These are phyloP conservation scores for Phylloscopus trochiloides DNA, from an alignment of 2,113 vertebrate species.

Conservation along the genomic window DNA sequence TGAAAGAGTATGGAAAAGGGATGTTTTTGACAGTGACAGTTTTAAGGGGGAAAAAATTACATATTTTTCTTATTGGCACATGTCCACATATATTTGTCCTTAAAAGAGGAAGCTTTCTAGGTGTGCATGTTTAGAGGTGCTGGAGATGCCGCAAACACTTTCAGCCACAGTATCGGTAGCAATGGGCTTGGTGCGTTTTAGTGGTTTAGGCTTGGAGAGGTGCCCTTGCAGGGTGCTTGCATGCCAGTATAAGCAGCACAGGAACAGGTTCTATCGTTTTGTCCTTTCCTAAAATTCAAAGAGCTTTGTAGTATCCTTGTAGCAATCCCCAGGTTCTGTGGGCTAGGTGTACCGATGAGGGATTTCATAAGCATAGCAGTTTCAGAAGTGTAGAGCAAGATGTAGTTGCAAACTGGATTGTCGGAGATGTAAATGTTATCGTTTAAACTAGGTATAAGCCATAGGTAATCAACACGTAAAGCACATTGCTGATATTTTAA, in stretches of 20 bases:
- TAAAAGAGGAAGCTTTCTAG: background rate
- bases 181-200: background rate
- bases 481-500: background rate
- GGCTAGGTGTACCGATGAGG: fast-evolving
- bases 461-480: background rate
- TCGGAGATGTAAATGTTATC: background rate
- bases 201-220: background rate
- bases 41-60: background rate
- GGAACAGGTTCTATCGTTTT: background rate
- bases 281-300: background rate
- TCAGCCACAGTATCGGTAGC: background rate
- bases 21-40: background rate
- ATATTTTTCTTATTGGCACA: background rate
- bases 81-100: background rate
- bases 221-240: background rate
- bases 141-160: background rate
- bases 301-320: background rate
- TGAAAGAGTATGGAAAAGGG: background rate
- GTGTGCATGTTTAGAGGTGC: background rate
- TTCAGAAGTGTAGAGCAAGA: background rate
- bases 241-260: background rate
- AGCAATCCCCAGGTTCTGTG: background rate
- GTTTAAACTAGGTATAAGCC: background rate
- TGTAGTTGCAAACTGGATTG: background rate
- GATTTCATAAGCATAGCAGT: background rate